Evolutionary conservation across 2,113 vertebrate species (phyloP), one percentile per base, ranked within the genome.

Genomic region (Pedionomus torquatus): DNA sequence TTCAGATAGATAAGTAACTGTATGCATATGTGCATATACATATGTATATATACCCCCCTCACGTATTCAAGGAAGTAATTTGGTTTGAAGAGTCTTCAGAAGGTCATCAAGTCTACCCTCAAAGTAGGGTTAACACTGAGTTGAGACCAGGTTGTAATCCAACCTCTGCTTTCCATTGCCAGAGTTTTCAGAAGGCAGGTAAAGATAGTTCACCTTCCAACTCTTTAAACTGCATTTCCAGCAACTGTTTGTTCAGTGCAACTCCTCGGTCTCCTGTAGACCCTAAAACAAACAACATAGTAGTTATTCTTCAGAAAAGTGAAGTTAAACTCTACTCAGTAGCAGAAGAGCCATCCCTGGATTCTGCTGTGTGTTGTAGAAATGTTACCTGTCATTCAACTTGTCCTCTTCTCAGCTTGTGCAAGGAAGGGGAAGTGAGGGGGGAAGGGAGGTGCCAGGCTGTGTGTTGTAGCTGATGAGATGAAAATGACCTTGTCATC

Each of bases 401-500:
- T 61, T 71, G 19, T 90, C 69, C 60, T 83, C 63, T 51, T 7
- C 23, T 96, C 54, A 70, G 58, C 17, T 54, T 31, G 46, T 43
- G 17, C 51, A 57, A 82, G 30, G 57, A 69, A 81, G 82, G 30
- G 25, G 60, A 83, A 72, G n/a, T 0, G 1, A n/a, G 12, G 8
- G 7, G 11, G 33, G 33, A 52, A 89, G 35, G 80, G 89, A 91
- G 30, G 17, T 86, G 57, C n/a, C 17, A 31, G 64, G 58, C 74
- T 81, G 31, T 61, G 48, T 0, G 0, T 71, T 75, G 31, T 9
- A 80, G 49, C 20, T 66, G 46, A 75, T 87, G 80, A 92, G 58
- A 70, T 87, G 78, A 93, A 84, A 95, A 93, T 43, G 90, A 90
- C 94, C 87, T 97, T 95, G 90, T 55, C 4, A 25, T 57, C 7